Base-by-base conservation (phyloP, 1,140 invertebrate species). In the Lasaia peninsularis region DNA sequence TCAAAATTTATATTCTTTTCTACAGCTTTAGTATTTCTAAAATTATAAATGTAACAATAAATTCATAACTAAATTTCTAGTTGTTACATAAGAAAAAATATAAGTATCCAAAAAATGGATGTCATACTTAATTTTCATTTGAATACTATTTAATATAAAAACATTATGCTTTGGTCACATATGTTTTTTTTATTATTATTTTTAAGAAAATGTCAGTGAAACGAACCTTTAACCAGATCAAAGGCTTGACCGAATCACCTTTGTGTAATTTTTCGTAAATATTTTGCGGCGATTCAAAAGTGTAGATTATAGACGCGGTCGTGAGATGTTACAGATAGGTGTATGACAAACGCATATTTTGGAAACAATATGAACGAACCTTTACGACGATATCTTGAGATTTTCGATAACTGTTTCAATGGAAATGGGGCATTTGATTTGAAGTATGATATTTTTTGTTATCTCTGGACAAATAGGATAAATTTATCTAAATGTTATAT, bases 221-320 rank as follows among this genome's bases (percentile, higher is more conserved):
- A 71, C 67, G 52, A 9, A 51, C 54, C 16, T 51, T 64, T 73
- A 75, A 71, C 12, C 59, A 75, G 68, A 78, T 75, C 72, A 78
- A 80, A 80, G 57, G 65, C 54, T 40, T 9, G 20, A 62, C 71
- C 71, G 75, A 67, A 57, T 56, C 63, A 64, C 60, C 77, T 72
- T 69, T 67, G 65, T 70, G 58, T 67, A 53, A 67, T 59, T 65
- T 79, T 71, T 71, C 57, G 75, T 83, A 74, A 83, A 83, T 79
- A 79, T 83, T 80, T 78, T 71, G 70, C 75, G 73, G 65, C 71
- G 62, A 73, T 73, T 40, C 48, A 49, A 65, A 68, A 71, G 51
- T 44, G 63, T 70, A 68, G 56, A 57, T 60, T 44, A 44, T 44
- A 44, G 53, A 69, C 48, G 51, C 63, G 59, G 53, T 74, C 71